Conservation (phyloP, 2,888 invertebrate species). For the Mayetiola destructor region DNA sequence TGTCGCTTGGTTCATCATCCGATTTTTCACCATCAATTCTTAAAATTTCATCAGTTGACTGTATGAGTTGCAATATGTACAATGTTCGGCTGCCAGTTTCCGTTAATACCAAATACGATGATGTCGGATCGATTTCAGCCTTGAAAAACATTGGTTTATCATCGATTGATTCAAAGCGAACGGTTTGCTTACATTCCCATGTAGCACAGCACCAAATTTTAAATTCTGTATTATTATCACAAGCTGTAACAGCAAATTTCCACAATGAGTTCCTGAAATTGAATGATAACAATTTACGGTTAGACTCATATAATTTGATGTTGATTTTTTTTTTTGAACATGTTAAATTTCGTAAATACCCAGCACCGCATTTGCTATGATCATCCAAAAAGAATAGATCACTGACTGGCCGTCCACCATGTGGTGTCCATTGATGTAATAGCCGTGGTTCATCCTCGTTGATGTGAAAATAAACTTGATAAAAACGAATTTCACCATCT, state of each 20-base stretch:
- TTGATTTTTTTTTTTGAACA: constrained; percentile 22
- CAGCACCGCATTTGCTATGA: constrained; percentile 60
- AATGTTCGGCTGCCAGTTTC: constrained; percentile 73
- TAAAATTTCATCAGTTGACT: constrained; percentile 23
- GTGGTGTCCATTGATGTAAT: constrained; percentile 87
- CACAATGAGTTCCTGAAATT: constrained; percentile 56
- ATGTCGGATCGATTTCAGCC: constrained; percentile 69
- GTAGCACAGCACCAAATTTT: constrained; percentile 91
- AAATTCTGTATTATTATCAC: constrained; percentile 75
- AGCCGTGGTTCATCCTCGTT: constrained; percentile 58
- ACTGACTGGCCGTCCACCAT: constrained; percentile 72
- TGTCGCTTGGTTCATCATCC: constrained; percentile 17
- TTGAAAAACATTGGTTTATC: constrained; percentile 26
- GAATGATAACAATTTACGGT: neutral
- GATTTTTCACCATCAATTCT: neutral
- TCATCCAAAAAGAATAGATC: constrained; percentile 90
- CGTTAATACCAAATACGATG: constrained; percentile 72
- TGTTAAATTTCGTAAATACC: too few species aligned
- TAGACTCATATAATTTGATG: neutral
- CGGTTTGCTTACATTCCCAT: constrained; percentile 87
- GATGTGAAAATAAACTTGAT: constrained; percentile 63
- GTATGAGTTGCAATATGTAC: constrained; percentile 62
- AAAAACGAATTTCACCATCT: constrained; percentile 86
- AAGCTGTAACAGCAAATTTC: constrained; percentile 89
- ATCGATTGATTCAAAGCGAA: constrained; percentile 47